Evolutionary conservation across 2,113 vertebrate species (phyloP).

Genomic region (Takifugu flavidus): DNA sequence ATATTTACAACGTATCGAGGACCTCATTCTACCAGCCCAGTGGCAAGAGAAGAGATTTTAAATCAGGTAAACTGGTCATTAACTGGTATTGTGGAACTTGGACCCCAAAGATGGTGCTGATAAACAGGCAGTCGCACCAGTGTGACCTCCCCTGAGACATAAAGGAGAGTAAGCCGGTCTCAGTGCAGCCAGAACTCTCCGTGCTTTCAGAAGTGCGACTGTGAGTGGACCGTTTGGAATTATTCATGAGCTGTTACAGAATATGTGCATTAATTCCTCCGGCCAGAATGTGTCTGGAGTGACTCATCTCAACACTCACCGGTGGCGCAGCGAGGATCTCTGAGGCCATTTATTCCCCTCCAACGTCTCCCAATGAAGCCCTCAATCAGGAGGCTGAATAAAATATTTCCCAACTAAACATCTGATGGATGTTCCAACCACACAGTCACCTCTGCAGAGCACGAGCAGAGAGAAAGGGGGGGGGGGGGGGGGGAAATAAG

Average conservation of each 20-base stretch:
- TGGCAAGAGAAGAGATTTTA: no score
- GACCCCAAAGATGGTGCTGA: no score
- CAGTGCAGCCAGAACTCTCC: no score
- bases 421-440: slow-evolving; percentile 48
- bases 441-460: slow-evolving; percentile 30
- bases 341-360: neutral
- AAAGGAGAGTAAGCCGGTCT: no score
- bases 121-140: no score
- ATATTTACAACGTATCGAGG: no score
- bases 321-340: neutral
- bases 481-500: slow-evolving; percentile 29
- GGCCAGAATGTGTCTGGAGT: slow-evolving; percentile 12
- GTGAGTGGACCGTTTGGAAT: neutral
- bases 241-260: slow-evolving; percentile 18
- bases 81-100: no score
- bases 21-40: no score
- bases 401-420: slow-evolving; percentile 23
- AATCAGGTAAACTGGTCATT: no score
- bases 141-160: no score
- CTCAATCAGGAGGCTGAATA: slow-evolving; percentile 33
- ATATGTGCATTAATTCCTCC: slow-evolving; percentile 9
- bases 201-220: no score
- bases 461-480: slow-evolving; percentile 11
- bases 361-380: slow-evolving; percentile 22
- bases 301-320: slow-evolving; percentile 29